Percentiles rank a stretch among this genome's conserved stretches.
These are phyloP conservation scores for Diabrotica balteata DNA, from an alignment of 2,888 invertebrate species.

Conservation along the genomic window DNA sequence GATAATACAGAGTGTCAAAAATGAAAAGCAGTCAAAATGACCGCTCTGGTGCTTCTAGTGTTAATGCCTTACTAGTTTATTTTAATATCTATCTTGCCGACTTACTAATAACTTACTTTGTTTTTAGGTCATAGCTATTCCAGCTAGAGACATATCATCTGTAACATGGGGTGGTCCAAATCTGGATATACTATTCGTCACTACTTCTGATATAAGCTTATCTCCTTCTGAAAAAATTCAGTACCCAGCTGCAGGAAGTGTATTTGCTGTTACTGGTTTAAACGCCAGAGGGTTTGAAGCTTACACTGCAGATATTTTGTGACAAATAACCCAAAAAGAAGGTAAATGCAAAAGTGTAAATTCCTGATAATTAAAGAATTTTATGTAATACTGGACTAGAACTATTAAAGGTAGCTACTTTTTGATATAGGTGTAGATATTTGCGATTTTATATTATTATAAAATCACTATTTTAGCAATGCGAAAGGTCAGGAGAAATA, in stretches of 20 bases:
- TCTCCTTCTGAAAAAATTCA: conserved; percentile 46
- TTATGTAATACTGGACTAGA: too few relatives aligned
- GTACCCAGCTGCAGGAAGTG: conserved; percentile 62
- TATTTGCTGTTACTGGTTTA: conserved; percentile 55
- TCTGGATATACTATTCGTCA: conserved; percentile 69
- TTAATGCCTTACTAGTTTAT: too few relatives aligned
- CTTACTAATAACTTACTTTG: neutral
- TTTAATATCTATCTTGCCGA: too few relatives aligned
- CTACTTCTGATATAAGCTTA: conserved; percentile 60
- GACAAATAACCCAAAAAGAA: conserved; percentile 35
- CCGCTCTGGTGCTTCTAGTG: too few relatives aligned
- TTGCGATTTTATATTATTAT: too few relatives aligned
- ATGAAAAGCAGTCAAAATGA: too few relatives aligned
- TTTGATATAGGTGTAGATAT: too few relatives aligned
- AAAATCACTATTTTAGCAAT: too few relatives aligned
- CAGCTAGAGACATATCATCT: conserved; percentile 67
- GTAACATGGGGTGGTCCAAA: conserved; percentile 70
- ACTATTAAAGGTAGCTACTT: too few relatives aligned
- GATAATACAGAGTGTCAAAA: too few relatives aligned
- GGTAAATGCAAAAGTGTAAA: conserved; percentile 13
- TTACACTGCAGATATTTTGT: conserved; percentile 49
- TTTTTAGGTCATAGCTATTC: conserved; percentile 56
- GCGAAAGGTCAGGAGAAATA: too few relatives aligned
- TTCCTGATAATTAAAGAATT: too few relatives aligned
- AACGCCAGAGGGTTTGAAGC: conserved; percentile 51